These are phyloP conservation scores for Teleopsis dalmanni DNA, from an alignment of 1,140 invertebrate genomes.

Conservation along the genomic window DNA sequence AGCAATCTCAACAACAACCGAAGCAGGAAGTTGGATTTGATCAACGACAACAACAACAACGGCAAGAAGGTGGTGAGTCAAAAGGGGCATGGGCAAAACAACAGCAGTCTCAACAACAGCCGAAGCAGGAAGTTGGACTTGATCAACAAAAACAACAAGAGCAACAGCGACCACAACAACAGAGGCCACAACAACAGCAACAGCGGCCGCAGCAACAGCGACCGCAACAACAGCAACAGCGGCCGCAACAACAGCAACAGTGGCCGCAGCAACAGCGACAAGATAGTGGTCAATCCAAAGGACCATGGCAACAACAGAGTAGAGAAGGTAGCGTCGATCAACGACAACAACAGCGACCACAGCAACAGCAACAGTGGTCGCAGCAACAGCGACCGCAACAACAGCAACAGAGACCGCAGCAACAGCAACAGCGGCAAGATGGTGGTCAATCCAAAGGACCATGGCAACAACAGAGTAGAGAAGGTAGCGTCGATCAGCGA, in stretches of 20 bases:
- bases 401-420: constrained; percentile 2
- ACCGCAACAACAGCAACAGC: background rate
- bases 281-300: background rate
- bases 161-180: constrained; percentile 4
- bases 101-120: background rate
- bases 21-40: no score
- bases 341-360: background rate
- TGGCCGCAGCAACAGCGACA: background rate
- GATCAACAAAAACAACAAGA: background rate
- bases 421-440: background rate
- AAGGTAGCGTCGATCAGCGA: background rate
- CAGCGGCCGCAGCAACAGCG: background rate
- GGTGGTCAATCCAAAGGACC: background rate
- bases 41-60: constrained; percentile 1
- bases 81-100: background rate
- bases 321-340: background rate
- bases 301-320: constrained; percentile 8
- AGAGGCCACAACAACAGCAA: background rate
- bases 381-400: constrained; percentile 6
- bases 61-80: background rate
- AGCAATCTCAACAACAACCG: background rate
- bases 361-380: background rate
- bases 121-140: background rate
- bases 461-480: background rate
- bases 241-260: background rate